These are phyloP conservation scores for Dinoponera quadriceps DNA, from an alignment of 1,140 invertebrate species.

Conservation along the genomic window DNA sequence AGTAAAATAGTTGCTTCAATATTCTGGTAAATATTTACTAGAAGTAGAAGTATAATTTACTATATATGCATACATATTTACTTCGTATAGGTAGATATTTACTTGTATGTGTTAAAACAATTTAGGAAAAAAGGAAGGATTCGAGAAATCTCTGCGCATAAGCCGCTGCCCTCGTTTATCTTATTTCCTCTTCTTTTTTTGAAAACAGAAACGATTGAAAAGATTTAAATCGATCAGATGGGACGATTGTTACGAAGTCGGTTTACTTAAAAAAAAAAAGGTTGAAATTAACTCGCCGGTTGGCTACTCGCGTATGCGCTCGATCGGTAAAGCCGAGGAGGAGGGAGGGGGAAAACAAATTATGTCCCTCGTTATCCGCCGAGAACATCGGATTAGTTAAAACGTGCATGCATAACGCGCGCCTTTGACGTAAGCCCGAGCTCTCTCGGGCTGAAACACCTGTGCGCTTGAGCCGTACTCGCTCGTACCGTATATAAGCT, in stretches of 20 bases:
- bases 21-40: not conserved
- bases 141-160: no score
- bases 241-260: not conserved
- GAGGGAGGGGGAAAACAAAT: slow-evolving; percentile 27
- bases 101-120: no score
- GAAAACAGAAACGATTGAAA: not conserved
- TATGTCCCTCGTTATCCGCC: slow-evolving; percentile 42
- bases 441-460: not conserved
- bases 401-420: slow-evolving; percentile 45
- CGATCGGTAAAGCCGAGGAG: slow-evolving; percentile 3
- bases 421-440: slow-evolving; percentile 39
- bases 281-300: not conserved
- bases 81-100: no score
- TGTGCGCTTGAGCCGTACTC: not conserved
- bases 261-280: not conserved
- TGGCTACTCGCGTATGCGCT: not conserved
- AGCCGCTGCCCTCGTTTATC: no score
- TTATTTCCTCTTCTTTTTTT: no score
- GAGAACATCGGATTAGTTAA: slow-evolving; percentile 54
- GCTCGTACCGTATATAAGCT: not conserved
- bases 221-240: slow-evolving; percentile 1
- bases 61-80: no score
- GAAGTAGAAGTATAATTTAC: no score
- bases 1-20: not conserved
- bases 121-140: no score